phyloP scores from a whole-genome alignment of 2,888 invertebrate species.

The Himalopsyche anomala region DNA sequence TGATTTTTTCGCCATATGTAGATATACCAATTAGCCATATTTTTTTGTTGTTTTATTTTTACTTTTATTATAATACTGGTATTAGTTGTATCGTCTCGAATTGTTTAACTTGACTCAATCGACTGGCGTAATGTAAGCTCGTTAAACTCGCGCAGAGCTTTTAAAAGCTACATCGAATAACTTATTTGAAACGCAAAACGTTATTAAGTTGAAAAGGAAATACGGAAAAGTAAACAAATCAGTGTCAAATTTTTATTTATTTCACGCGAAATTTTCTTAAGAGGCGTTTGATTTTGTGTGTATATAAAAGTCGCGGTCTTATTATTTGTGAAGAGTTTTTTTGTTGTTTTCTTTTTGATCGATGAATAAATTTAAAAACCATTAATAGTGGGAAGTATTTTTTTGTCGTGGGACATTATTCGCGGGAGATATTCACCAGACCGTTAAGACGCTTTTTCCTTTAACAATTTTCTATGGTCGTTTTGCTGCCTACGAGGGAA shows the following conservation, averaged over 20 bases:
- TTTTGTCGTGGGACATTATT: neutral
- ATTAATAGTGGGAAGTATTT: conserved; percentile 9
- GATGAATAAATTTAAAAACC: conserved; percentile 15
- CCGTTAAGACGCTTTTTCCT: neutral
- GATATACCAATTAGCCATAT: no score
- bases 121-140: neutral
- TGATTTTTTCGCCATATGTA: no score
- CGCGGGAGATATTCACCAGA: neutral
- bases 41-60: no score
- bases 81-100: no score
- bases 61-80: no score
- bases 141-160: neutral
- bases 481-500: no score
- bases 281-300: neutral
- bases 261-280: conserved; percentile 7
- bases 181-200: conserved; percentile 5
- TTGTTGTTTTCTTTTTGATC: neutral
- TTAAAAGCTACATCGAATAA: neutral
- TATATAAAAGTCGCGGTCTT: neutral
- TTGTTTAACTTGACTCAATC: neutral
- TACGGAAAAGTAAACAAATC: conserved; percentile 10
- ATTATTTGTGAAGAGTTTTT: neutral
- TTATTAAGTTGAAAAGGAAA: conserved; percentile 22
- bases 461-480: no score
- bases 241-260: conserved; percentile 11